Evolutionary conservation across 2,888 invertebrate species (phyloP).

Genomic region (Ischnus inquisitorius): DNA sequence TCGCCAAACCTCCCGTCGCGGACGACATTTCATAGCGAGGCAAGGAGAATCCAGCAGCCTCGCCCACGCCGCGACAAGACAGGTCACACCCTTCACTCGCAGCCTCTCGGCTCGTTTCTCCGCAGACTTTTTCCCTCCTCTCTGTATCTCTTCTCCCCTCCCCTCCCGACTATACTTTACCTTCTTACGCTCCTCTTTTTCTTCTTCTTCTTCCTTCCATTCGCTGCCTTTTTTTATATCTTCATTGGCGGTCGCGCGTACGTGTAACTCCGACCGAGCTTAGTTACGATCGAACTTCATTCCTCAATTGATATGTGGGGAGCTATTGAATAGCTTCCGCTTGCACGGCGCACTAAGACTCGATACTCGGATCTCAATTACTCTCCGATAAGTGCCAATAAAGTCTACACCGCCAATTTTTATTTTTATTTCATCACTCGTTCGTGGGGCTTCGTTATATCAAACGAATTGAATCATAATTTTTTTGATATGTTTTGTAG

Average conservation of each 20-base stretch:
- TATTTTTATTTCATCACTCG: too few relatives aligned
- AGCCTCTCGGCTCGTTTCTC: conserved; percentile 74
- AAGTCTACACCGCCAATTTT: too few relatives aligned
- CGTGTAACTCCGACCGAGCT: neutral
- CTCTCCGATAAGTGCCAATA: neutral
- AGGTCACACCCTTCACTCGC: conserved; percentile 79
- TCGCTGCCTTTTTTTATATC: neutral
- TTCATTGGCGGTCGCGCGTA: conserved; percentile 34
- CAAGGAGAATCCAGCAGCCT: conserved; percentile 69
- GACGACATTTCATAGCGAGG: conserved; percentile 65
- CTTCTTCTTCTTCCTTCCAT: neutral
- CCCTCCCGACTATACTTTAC: conserved; percentile 4
- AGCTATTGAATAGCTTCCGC: neutral
- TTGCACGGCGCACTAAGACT: neutral
- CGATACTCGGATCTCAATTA: conserved; percentile 7
- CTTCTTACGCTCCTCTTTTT: conserved; percentile 33
- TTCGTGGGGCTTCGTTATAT: too few relatives aligned
- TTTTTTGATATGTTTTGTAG: too few relatives aligned
- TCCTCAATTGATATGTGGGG: neutral
- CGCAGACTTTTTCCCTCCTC: conserved; percentile 57
- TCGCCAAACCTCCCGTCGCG: conserved; percentile 64
- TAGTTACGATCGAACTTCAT: conserved; percentile 23
- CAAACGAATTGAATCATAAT: too few relatives aligned
- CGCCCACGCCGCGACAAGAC: conserved; percentile 77
- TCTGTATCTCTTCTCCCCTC: conserved; percentile 17